A percentile compares a stretch with the other conserved stretches of the same genome.
These are phyloP conservation scores for Actinia tenebrosa DNA, from an alignment of 64 coral and sea anemone species.

Conservation along the genomic window DNA sequence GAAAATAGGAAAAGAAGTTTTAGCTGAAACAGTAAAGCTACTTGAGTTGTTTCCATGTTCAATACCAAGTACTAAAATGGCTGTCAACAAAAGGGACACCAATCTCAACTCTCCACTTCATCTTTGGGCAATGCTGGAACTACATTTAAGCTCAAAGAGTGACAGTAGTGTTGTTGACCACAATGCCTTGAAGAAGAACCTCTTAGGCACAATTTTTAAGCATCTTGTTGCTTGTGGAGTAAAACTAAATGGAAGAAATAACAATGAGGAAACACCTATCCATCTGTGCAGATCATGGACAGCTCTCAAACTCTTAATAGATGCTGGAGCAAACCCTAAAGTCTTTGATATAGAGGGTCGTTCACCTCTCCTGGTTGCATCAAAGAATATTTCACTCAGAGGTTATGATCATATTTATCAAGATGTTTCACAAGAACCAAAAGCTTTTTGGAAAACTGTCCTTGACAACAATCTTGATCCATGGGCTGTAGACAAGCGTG, in stretches of 20 bases:
- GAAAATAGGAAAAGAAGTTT: neutral
- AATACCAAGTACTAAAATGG: neutral
- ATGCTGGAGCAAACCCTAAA: constrained; percentile 8
- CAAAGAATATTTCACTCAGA: neutral
- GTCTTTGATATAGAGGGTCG: neutral
- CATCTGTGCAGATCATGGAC: constrained; percentile 2
- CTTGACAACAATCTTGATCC: no score
- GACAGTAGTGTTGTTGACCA: neutral
- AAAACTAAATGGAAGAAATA: neutral
- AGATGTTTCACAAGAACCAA: neutral
- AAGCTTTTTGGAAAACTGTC: no score
- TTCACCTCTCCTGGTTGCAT: neutral
- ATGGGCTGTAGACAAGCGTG: no score
- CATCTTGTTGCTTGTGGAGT: neutral
- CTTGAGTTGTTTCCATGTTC: neutral
- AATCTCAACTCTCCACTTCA: constrained; percentile 12
- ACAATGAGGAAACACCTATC: neutral
- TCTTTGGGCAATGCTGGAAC: neutral
- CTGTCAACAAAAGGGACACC: neutral
- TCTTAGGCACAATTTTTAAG: neutral
- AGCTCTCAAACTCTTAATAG: neutral
- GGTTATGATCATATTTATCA: neutral
- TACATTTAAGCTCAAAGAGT: neutral
- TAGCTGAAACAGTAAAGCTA: neutral
- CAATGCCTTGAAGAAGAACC: neutral